Percentiles rank a stretch among this genome's conserved stretches.
phyloP scores from a whole-genome alignment of 2,113 vertebrate species.

The Scortum barcoo region DNA sequence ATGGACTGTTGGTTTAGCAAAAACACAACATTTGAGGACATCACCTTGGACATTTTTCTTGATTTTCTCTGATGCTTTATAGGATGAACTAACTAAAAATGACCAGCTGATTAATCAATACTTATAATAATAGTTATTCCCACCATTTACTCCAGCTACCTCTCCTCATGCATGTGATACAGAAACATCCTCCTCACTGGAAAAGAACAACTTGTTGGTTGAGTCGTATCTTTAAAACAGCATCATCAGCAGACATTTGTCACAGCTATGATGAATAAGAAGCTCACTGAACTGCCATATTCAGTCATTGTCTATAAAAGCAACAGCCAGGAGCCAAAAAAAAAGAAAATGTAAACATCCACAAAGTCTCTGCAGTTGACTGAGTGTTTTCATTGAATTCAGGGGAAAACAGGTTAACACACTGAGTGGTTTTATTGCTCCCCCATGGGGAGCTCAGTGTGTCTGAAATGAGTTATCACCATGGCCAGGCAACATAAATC shows the following conservation, averaged over 20 bases:
- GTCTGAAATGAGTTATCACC: constrained; percentile 74
- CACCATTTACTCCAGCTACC: background rate
- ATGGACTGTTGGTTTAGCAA: too few relatives aligned
- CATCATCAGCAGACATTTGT: background rate
- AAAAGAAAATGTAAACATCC: background rate
- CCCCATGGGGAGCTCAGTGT: constrained; percentile 41
- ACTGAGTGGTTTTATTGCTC: constrained; percentile 52
- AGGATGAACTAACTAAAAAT: background rate
- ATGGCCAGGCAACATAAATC: constrained; percentile 64
- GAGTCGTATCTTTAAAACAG: background rate
- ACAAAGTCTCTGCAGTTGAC: background rate
- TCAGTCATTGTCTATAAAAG: background rate
- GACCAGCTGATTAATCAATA: background rate
- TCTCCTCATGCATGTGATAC: background rate
- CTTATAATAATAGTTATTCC: too few relatives aligned
- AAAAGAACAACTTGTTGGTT: background rate
- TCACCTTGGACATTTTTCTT: too few relatives aligned
- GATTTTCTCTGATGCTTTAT: too few relatives aligned
- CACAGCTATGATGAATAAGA: too few relatives aligned
- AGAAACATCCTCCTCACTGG: too few relatives aligned
- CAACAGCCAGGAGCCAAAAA: background rate
- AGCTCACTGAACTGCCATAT: too few relatives aligned
- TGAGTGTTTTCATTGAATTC: constrained; percentile 8
- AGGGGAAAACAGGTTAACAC: constrained; percentile 42
- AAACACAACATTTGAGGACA: too few relatives aligned